These are phyloP conservation scores for Anaspis maculata DNA, from an alignment of 2,888 invertebrate genomes.

Conservation along the genomic window DNA sequence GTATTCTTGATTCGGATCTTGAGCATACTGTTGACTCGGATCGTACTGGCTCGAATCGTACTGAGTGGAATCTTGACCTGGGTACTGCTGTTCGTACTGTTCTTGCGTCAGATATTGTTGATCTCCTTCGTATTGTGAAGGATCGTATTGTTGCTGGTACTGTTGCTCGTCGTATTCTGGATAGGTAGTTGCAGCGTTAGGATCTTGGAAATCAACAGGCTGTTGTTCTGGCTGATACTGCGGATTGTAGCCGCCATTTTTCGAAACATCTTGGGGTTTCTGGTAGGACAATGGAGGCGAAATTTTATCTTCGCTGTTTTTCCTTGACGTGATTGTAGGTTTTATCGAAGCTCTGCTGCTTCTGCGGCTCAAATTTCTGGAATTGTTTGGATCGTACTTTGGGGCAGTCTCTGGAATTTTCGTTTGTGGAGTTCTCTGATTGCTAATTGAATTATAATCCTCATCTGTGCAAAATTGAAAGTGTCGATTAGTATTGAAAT, in stretches of 20 bases:
- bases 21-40: constrained; percentile 24
- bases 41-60: no score
- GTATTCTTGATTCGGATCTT: constrained; percentile 31
- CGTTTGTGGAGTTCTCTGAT: constrained; percentile 28
- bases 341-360: constrained; percentile 24
- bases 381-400: constrained; percentile 13
- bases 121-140: constrained; percentile 2
- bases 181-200: constrained; percentile 18
- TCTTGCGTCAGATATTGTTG: constrained; percentile 20
- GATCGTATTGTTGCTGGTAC: constrained; percentile 12
- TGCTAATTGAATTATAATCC: constrained; percentile 26
- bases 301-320: constrained; percentile 18
- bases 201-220: constrained; percentile 14
- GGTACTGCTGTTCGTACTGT: constrained; percentile 21
- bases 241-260: constrained; percentile 15
- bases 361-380: constrained; percentile 22
- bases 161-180: constrained; percentile 8
- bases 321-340: no score
- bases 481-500: no score
- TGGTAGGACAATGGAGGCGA: constrained; percentile 5
- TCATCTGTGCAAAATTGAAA: constrained; percentile 27
- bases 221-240: constrained; percentile 14
- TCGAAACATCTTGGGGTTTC: constrained; percentile 8
- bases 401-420: constrained; percentile 17
- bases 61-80: constrained; percentile 15